These are phyloP conservation scores for Nasonia giraulti DNA, from an alignment of 1,140 invertebrate species.

Conservation along the genomic window DNA sequence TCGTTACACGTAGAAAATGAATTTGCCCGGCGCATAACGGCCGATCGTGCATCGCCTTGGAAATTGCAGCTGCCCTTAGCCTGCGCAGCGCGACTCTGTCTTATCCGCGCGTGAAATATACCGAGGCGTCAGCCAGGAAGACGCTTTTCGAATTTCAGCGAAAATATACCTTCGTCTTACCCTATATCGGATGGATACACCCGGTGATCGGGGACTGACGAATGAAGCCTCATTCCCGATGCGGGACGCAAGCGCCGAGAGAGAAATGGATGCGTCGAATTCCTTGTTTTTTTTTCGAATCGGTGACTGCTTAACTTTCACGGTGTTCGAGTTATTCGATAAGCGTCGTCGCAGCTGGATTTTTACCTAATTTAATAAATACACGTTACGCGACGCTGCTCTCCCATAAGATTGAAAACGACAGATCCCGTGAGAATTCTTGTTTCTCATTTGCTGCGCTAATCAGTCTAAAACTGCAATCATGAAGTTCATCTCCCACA, in stretches of 20 bases:
- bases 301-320: too few relatives aligned
- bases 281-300: neutral
- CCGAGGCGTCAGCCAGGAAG: neutral
- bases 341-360: neutral
- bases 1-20: slow-evolving; percentile 23
- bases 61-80: slow-evolving; percentile 7
- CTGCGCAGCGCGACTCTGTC: neutral
- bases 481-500: neutral
- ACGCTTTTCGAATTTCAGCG: slow-evolving; percentile 20
- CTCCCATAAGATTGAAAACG: neutral
- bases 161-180: neutral
- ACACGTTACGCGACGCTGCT: neutral
- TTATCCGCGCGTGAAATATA: neutral
- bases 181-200: neutral
- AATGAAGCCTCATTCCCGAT: neutral
- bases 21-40: slow-evolving; percentile 23
- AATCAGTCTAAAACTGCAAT: slow-evolving; percentile 4
- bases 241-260: neutral
- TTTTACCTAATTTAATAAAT: neutral
- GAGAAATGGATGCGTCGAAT: neutral
- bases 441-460: neutral
- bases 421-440: neutral
- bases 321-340: neutral
- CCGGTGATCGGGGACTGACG: neutral
- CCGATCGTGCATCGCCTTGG: slow-evolving; percentile 23